Evolutionary conservation across 1,140 invertebrate species (phyloP), one percentile per base, ranked within the genome.

Genomic region (Diploscapter pachys): DNA sequence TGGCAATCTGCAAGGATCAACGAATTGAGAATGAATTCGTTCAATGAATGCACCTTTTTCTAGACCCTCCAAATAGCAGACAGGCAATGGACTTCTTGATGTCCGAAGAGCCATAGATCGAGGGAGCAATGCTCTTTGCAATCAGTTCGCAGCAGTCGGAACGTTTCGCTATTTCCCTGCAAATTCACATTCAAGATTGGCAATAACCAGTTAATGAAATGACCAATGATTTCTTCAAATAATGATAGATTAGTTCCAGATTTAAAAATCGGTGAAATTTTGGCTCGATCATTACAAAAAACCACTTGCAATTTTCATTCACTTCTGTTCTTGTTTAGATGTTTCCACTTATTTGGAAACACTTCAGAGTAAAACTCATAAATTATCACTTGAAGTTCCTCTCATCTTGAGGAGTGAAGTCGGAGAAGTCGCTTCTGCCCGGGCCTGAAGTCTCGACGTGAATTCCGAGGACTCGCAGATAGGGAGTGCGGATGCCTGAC

Each of bases 1-100:
- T 0, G 96, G 96, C 76, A 99, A 87, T 71, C 31, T 31, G 31
- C 31, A 31, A 31, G 31, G 31, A 31, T 31, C 31, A 31, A 31
- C 31, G 31, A 31, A 31, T 31, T 31, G 31, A 31, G 31, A 31
- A 31, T 1, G 31, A 31, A 31, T 31, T 31, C 31, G 31, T 31
- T 31, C 31, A 31, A 31, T 31, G 31, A 31, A 31, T 31, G 31
- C 31, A 31, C 31, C 88, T 86, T 85, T 90, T 90, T 62, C 89
- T 82, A 0, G 89, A 89, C 4, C 93, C 95, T 80, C 95, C 95
- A 89, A 99, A 98, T 49, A 99, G 86, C 62, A 99, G 88, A 85
- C 93, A 96, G 50, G 95, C 93, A 55, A 99, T 94, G 3, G 96
- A 93, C 88, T 96, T 98, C 84, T 99, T 99, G 74, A 99, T 96